phyloP scores from a whole-genome alignment of 2,797 vertebrate species.

The Mus caroli region DNA sequence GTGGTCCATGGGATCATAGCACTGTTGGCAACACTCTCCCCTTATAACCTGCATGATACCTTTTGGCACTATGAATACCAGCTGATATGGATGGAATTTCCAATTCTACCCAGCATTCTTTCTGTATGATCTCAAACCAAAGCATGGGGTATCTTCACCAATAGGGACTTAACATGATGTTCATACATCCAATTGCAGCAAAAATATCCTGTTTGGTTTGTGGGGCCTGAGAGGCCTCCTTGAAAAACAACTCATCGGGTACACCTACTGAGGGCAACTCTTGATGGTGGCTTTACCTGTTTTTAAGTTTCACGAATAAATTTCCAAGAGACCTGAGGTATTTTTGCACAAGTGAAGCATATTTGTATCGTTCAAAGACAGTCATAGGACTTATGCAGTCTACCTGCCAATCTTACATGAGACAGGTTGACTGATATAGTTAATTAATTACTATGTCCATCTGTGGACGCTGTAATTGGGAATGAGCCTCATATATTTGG shows the following conservation, averaged over 20 bases:
- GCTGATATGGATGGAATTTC: neutral
- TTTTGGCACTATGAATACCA: neutral
- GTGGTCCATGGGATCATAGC: neutral
- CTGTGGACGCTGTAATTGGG: neutral
- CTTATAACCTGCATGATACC: neutral
- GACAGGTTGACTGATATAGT: neutral
- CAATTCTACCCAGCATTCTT: neutral
- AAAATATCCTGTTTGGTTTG: neutral
- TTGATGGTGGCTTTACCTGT: neutral
- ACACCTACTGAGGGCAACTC: neutral
- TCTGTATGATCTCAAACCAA: neutral
- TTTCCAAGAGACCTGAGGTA: neutral
- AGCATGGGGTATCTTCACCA: neutral
- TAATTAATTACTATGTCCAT: neutral
- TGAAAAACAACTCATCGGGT: neutral
- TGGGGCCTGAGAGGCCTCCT: neutral
- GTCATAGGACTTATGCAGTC: neutral
- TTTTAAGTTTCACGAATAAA: neutral
- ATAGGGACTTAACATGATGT: no score
- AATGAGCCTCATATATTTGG: neutral
- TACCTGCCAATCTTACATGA: neutral
- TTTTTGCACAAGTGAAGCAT: neutral
- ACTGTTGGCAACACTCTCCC: neutral
- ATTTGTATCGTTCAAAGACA: neutral
- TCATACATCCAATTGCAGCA: neutral